A percentile compares a stretch with the other conserved stretches of the same genome.
These are phyloP conservation scores for Cacatua alba DNA, from an alignment of 2,113 vertebrate species.

Conservation along the genomic window DNA sequence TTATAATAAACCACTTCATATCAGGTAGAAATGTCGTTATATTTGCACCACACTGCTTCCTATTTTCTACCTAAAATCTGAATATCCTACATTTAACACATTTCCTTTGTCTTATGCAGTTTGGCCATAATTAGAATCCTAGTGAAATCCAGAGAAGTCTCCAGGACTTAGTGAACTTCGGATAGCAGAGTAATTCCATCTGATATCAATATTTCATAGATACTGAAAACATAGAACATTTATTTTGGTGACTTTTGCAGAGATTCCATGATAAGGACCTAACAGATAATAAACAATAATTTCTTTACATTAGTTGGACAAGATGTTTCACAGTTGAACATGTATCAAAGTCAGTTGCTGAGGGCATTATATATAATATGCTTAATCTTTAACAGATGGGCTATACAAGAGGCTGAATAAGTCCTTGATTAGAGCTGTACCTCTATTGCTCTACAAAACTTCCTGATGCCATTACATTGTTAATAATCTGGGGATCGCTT, in stretches of 20 bases:
- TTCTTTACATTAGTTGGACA: conserved; percentile 34
- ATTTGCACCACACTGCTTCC: background rate
- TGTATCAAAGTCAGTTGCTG: conserved; percentile 39
- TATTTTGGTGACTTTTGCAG: conserved; percentile 15
- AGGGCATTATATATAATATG: conserved; percentile 30
- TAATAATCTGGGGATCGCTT: conserved; percentile 62
- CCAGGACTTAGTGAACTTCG: background rate
- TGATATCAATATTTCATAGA: conserved; percentile 30
- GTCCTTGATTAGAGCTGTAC: conserved; percentile 41
- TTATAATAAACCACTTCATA: conserved; percentile 2
- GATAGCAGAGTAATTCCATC: background rate
- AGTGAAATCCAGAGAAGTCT: background rate
- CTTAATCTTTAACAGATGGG: conserved; percentile 58
- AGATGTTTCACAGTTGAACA: conserved; percentile 15
- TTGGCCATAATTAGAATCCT: background rate
- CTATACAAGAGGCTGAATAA: conserved; percentile 38
- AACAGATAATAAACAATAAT: conserved; percentile 47
- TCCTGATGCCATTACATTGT: conserved; percentile 51
- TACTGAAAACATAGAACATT: conserved; percentile 9
- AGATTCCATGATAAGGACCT: background rate
- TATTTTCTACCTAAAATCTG: background rate
- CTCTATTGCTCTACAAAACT: conserved; percentile 46
- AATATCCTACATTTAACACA: background rate
- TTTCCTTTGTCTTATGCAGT: background rate
- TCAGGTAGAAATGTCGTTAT: background rate